Base-by-base conservation (phyloP, 2,888 invertebrate genomes). In the Microdon myrmicae region DNA sequence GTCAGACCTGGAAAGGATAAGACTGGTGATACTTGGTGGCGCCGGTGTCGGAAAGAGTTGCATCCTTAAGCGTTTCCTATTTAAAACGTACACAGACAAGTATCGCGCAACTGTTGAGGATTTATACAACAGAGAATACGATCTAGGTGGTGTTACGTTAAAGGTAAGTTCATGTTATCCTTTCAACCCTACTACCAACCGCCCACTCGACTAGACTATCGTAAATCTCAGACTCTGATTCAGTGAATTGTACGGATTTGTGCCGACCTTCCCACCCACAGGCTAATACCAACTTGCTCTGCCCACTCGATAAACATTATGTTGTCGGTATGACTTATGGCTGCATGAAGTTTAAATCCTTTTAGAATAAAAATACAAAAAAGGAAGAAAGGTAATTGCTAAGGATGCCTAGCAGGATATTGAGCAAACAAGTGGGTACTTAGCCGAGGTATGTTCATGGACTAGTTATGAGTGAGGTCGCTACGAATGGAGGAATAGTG, bases 91-190 rank as follows among this genome's bases (percentile, higher is more conserved):
- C 80, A 84, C 85, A 38, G 90, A 90, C 72, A 87, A 89, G 73
- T 92, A 94, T 79, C 85, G 87, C 69, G 89, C 92, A 71, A 94
- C 94, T 8, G 90, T 94, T 20, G 94, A 94, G 76, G 94, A 94
- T 77, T 83, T 94, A 16, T 92, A 92, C 80, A 91, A 90, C 73
- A 83, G 90, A 53, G 92, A 93, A 77, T 94, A 90, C 77, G 87
- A 90, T 73, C 82, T 92, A 53, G 90, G 90, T 22, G 89, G 90
- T 28, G 85, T 88, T 68, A 87, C 88, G 7, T 82, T 92, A 29
- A 90, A 90, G 82, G 86, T 86, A 72, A 75, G 76, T 75, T n/a
- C n/a, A 13, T 4, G 22, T 45, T 41, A 31, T 8, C 34, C 10
- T 6, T 28, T 10, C 22, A 22, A 19, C 23, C 19, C 20, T 49